These are phyloP conservation scores for Platycheirus albimanus DNA, from an alignment of 2,888 invertebrate species.

Conservation along the genomic window DNA sequence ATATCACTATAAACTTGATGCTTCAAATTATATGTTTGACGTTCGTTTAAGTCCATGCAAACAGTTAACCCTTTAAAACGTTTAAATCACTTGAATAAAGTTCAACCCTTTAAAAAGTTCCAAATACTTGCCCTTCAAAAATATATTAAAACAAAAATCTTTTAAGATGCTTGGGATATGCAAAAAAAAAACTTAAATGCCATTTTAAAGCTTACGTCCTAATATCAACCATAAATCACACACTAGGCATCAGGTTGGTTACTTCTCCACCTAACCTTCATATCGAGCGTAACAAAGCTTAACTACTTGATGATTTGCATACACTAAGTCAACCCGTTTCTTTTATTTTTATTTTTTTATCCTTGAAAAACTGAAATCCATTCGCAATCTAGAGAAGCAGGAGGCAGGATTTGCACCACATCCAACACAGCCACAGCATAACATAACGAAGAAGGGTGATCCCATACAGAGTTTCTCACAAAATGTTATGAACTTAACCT, in stretches of 20 bases:
- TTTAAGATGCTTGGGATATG: constrained; percentile 14
- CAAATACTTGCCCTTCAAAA: constrained; percentile 39
- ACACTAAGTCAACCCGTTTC: constrained; percentile 67
- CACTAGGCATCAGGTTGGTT: constrained; percentile 11
- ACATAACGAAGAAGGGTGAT: neutral
- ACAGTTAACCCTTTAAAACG: neutral
- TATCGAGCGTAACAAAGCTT: constrained; percentile 53
- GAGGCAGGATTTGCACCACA: constrained; percentile 7
- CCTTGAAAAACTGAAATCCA: constrained; percentile 49
- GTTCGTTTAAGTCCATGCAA: no score
- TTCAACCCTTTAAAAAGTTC: no score
- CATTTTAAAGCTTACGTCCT: constrained; percentile 21
- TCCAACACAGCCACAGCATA: no score
- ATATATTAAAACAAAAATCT: constrained; percentile 3
- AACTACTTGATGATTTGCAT: constrained; percentile 65
- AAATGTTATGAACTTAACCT: constrained; percentile 65
- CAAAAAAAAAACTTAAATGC: constrained; percentile 2
- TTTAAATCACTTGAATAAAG: no score
- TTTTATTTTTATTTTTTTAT: constrained; percentile 35
- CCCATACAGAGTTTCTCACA: constrained; percentile 17
- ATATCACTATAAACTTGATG: no score
- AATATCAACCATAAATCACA: constrained; percentile 65
- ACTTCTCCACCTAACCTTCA: constrained; percentile 13
- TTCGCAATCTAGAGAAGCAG: constrained; percentile 4
- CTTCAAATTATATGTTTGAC: no score